phyloP scores from a whole-genome alignment of 2,113 vertebrate species.

The Hemichromis elongatus region DNA sequence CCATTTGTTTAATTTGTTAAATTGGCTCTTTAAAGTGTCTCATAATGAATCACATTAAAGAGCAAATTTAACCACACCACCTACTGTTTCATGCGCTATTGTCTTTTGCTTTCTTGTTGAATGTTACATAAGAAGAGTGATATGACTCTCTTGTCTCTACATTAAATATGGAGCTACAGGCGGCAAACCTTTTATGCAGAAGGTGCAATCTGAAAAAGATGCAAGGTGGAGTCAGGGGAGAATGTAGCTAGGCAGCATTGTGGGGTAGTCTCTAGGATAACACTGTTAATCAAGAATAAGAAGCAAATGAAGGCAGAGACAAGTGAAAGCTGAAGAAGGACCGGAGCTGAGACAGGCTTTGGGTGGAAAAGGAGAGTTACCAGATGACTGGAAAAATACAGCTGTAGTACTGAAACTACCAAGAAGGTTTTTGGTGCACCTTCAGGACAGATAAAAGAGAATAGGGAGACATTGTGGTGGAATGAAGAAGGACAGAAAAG shows the following conservation, averaged over 20 bases:
- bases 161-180: neutral
- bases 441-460: neutral
- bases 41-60: neutral
- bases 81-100: neutral
- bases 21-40: neutral
- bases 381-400: neutral
- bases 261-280: neutral
- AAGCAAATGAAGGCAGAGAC: neutral
- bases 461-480: neutral
- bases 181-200: neutral
- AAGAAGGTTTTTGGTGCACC: neutral
- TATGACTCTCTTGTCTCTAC: neutral
- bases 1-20: neutral
- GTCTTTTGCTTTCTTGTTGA: neutral
- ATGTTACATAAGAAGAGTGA: neutral
- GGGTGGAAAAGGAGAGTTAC: neutral
- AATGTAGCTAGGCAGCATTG: neutral
- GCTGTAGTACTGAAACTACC: neutral
- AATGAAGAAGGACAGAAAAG: neutral
- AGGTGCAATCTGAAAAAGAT: neutral
- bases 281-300: neutral
- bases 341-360: neutral
- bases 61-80: neutral
- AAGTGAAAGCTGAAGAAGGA: neutral
- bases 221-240: neutral